A percentile compares a stretch with the other conserved stretches of the same genome.
Evolutionary conservation across 2,113 vertebrate species (phyloP).

Genomic region (Andinoacara biseriatus): DNA sequence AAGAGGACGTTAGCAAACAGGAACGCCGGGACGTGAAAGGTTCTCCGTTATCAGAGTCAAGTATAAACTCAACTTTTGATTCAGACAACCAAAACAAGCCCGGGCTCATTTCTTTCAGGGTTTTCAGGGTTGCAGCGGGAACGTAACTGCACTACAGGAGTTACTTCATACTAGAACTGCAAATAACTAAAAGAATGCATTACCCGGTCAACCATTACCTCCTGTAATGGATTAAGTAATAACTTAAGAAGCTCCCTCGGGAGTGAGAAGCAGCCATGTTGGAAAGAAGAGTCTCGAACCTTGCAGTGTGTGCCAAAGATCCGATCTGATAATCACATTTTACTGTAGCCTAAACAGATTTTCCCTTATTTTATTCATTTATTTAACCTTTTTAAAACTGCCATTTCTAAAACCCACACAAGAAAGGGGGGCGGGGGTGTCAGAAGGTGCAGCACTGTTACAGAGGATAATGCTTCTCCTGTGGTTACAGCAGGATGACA

Average conservation of each 20-base stretch:
- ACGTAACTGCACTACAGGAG: neutral
- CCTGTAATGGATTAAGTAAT: too few species aligned
- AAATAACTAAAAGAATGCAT: neutral
- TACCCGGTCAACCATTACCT: neutral
- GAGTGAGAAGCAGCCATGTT: neutral
- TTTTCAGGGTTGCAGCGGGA: too few species aligned
- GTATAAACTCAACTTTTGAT: neutral
- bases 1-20: neutral
- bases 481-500: neutral
- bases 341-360: neutral
- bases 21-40: neutral
- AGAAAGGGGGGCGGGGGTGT: neutral
- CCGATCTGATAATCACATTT: neutral
- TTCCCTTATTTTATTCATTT: neutral
- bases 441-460: neutral
- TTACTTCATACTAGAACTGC: neutral
- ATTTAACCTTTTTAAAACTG: neutral
- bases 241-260: too few species aligned
- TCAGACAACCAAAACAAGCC: neutral
- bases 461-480: neutral
- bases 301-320: neutral
- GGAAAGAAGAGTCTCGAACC: neutral
- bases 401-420: neutral
- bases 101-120: too few species aligned
- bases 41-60: neutral